Conservation (phyloP, 2,797 vertebrate genomes). For the Ara ararauna region DNA sequence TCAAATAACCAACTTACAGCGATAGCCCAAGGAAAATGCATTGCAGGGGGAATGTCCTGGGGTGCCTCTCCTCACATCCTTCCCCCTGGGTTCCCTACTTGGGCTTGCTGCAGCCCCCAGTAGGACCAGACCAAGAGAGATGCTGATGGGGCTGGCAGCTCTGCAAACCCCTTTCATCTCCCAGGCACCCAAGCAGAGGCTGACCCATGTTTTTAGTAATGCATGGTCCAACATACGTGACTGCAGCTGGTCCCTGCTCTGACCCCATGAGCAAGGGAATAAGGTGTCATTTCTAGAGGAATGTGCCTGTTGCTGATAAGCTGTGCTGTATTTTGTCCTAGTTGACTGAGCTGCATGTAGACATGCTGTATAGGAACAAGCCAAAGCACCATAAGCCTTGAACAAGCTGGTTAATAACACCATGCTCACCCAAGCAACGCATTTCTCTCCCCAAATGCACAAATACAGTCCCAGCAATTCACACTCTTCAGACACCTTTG, state of each 20-base stretch:
- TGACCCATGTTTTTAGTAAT: background rate
- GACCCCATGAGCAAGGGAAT: background rate
- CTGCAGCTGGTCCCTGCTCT: background rate
- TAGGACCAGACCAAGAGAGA: background rate
- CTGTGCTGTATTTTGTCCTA: constrained; percentile 26
- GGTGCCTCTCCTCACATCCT: background rate
- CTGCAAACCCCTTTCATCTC: background rate
- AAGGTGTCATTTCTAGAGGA: background rate
- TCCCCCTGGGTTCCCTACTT: background rate
- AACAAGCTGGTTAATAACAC: constrained; percentile 37
- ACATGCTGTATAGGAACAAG: background rate
- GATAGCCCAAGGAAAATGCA: background rate
- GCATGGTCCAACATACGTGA: accelerated
- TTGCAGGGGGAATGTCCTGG: background rate
- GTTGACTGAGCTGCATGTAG: background rate
- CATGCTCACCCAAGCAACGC: background rate
- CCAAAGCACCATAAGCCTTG: constrained; percentile 11
- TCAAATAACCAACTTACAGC: background rate
- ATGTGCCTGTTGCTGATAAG: background rate
- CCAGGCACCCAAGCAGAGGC: background rate
- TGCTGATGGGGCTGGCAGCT: background rate
- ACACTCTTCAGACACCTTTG: background rate
- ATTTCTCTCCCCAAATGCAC: background rate
- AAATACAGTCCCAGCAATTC: background rate
- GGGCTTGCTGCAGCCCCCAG: accelerated